Evolutionary conservation across 2,888 invertebrate genomes (phyloP), one percentile per base, ranked within the genome.

Genomic region (Loripinus fragilis): DNA sequence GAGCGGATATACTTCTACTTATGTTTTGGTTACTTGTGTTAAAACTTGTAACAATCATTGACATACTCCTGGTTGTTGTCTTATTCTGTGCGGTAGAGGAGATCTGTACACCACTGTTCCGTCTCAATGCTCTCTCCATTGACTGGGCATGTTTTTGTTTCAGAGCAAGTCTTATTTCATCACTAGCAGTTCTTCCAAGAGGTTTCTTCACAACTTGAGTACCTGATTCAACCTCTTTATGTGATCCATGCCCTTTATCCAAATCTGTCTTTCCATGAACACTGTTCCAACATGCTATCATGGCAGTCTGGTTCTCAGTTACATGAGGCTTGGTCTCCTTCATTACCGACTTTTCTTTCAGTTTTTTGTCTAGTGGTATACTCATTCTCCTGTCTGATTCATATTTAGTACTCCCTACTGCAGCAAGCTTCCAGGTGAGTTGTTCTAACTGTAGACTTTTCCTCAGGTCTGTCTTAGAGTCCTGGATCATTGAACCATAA

Each of bases 201-300:
- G 60, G 33, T 23, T 60, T 60, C 60, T 60, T 60, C 3, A 5
- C 17, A 3, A 33, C 33, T 33, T 30, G 20, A 33, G 17, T 28
- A 60, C 12, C 28, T 3, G 2, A 25, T 12, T 60, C 60, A 8
- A 7, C 25, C 28, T 60, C 60, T 33, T 60, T 60, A 15, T 30
- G 28, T 12, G 20, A n/a, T 12, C 33, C 60, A 12, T 30, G 33
- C 5, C 7, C 28, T 33, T 60, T 60, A 17, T 60, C 60, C 30
- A 10, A 10, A 20, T 60, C 60, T 33, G 60, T 30, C 20, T 45
- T 28, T 0, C 83, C 83, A 70, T 83, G 83, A 25, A 83, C 78
- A 69, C 74, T 80, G 25, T 72, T 78, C 83, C 83, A 83, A 70
- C 80, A 80, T 15, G 83, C 76, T 28, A 83, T 35, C 83, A 83